Base-by-base conservation (phyloP, 2,797 vertebrate genomes). In the Rhynchotus rufescens region DNA sequence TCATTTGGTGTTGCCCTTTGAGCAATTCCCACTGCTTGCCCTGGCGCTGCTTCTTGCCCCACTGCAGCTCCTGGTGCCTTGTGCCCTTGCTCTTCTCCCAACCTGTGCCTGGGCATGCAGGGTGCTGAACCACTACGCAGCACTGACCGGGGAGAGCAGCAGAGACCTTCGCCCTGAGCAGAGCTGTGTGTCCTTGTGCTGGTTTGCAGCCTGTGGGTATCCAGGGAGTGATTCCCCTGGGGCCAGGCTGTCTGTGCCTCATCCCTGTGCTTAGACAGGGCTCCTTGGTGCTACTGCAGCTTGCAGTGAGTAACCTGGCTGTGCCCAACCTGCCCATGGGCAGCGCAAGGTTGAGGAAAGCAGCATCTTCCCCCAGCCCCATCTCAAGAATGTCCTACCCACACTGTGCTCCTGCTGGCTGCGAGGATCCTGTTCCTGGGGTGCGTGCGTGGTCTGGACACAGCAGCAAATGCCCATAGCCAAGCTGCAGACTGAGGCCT, bases 251-350 rank as follows among this genome's bases (percentile, higher is more conserved):
- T 60, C 65, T 3, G 38, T 15, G 15, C 36, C 36, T 67, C 13
- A 23, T 21, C 0, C 32, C 3, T 10, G 7, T 38, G 49, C 34
- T 26, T 25, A 17, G 23, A 32, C 26, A 7, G 34, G 66, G 28
- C 52, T 56, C 52, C 28, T n/a, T 56, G 52, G 52, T 56, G 28
- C 52, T 56, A n/a, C 28, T 30, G 28, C 28, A 54, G 28, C 52
- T 28, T 30, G 64, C 84, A 65, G 88, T 42, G 52, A 38, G 47
- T 69, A 65, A 60, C 75, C 65, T 11, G n/a, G 36, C 30, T 1
- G 38, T 40, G 64, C 88, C 77, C 45, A 66, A 88, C 91, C 80
- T 86, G 86, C 88, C 95, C 10, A 34, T 64, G 34, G 93, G 93
- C 86, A 73, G 68, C 12, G 23, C 12, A 36, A n/a, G 54, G 13